These are phyloP conservation scores for Takifugu rubripes DNA, from an alignment of 2,797 vertebrate genomes.

Conservation along the genomic window DNA sequence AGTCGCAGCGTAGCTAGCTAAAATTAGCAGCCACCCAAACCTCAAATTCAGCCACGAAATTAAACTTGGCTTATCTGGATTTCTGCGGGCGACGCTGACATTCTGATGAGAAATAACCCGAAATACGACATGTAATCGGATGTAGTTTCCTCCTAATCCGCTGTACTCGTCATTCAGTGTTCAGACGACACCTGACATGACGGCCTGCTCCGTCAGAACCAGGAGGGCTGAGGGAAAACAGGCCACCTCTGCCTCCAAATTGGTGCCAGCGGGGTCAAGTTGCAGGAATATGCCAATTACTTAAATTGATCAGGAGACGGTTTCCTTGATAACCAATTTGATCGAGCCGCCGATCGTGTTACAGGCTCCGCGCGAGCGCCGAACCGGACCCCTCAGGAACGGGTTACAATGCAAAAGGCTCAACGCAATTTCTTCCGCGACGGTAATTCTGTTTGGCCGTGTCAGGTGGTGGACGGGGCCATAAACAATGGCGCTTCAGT, in stretches of 20 bases:
- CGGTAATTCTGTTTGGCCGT: slow-evolving; percentile 68
- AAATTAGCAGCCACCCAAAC: no score
- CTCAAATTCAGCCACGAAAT: no score
- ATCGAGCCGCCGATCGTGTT: slow-evolving; percentile 91
- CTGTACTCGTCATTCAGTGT: background rate
- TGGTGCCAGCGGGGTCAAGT: slow-evolving; percentile 88
- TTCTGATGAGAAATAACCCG: no score
- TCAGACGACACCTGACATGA: slow-evolving; percentile 71
- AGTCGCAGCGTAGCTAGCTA: no score
- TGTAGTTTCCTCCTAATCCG: no score
- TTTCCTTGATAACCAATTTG: slow-evolving; percentile 98
- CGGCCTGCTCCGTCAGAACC: slow-evolving; percentile 85
- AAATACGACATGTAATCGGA: no score
- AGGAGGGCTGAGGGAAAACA: slow-evolving; percentile 93
- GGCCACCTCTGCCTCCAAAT: slow-evolving; percentile 80
- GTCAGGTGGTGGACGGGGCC: slow-evolving; percentile 70
- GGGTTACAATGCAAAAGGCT: slow-evolving; percentile 78
- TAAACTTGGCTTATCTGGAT: no score
- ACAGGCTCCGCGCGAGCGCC: slow-evolving; percentile 62
- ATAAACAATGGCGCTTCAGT: slow-evolving; percentile 93
- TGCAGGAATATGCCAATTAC: slow-evolving; percentile 99
- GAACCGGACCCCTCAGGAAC: slow-evolving; percentile 66
- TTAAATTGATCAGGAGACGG: slow-evolving; percentile 98
- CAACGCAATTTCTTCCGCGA: slow-evolving; percentile 69
- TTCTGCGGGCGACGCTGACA: no score